Evolutionary conservation across 2,888 invertebrate species (phyloP), one percentile per base, ranked within the genome.

Genomic region (Oscheius onirici): DNA sequence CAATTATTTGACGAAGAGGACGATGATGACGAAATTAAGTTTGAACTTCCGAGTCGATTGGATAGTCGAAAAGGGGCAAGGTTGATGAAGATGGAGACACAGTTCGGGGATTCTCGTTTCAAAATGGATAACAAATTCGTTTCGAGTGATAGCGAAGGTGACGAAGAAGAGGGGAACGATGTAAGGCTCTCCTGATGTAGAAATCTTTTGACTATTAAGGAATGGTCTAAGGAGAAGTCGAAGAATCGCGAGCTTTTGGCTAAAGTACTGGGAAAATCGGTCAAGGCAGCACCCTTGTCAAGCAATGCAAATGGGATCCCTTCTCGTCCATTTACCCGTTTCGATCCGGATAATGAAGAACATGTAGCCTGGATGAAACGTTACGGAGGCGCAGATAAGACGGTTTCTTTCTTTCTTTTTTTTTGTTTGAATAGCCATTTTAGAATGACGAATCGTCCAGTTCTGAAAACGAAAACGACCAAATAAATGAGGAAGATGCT

Each of bases 291-390:
- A 57, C 11, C 34, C n/a, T 72, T 70, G 55, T 72, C 74, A 43
- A 77, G 80, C 57, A 78, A 77, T 66, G 68, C 68, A 52, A 15
- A 22, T 46, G n/a, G 57, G 41, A 44, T 71, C 5, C 63, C 63
- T 44, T 69, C 74, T 3, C 71, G 75, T 2, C 78, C 78, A 1
- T 78, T 78, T 68, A 75, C 78, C 3, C 69, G 77, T 46, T 84
- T 81, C 69, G 84, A 84, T 69, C 84, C 84, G 3, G 78, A 77
- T 22, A 82, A 84, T 72, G 77, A 74, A 24, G 81, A 82, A 49
- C 84, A 84, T 65, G 71, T 81, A 11, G 72, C 60, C 49, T 84
- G 82, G 84, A 79, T 84, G 79, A 74, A 78, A 22, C 61, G 61
- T 2, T 73, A 77, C 28, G 65, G 49, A 1, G 20, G 58, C 17